A percentile compares a stretch with the other conserved stretches of the same genome.
Conservation (phyloP, 2,113 vertebrate species). For the Cepphus grylle region DNA sequence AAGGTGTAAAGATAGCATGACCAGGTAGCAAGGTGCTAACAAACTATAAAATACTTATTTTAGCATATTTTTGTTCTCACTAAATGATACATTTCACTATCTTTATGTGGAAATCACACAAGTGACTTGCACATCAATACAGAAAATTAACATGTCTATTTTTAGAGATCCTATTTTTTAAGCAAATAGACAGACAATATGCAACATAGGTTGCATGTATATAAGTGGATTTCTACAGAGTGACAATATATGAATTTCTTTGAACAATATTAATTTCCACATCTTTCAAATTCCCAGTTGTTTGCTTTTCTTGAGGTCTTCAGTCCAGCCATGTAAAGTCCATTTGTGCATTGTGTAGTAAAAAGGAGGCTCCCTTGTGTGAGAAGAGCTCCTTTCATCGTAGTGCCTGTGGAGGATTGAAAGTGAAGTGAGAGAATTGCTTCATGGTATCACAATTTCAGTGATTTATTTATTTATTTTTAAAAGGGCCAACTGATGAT, state of each 20-base stretch:
- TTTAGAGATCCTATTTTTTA: background rate
- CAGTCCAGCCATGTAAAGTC: background rate
- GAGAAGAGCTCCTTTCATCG: conserved; percentile 1
- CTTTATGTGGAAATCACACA: background rate
- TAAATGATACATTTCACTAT: background rate
- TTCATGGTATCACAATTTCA: background rate
- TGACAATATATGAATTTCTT: background rate
- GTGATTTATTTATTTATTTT: background rate
- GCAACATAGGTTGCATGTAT: background rate
- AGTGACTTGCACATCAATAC: background rate
- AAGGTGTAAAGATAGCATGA: background rate
- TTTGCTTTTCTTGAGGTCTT: background rate
- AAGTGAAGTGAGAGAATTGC: background rate
- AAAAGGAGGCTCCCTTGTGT: background rate
- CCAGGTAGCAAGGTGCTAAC: background rate
- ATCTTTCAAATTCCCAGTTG: background rate
- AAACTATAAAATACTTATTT: background rate
- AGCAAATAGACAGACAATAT: background rate
- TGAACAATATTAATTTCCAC: background rate
- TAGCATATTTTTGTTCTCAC: background rate
- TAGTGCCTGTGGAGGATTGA: background rate
- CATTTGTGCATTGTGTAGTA: background rate
- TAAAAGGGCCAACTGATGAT: background rate
- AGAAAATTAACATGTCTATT: background rate
- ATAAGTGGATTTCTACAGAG: background rate